Evolutionary conservation across 2,888 invertebrate genomes (phyloP).

Genomic region (Mechanitis messenoides): DNA sequence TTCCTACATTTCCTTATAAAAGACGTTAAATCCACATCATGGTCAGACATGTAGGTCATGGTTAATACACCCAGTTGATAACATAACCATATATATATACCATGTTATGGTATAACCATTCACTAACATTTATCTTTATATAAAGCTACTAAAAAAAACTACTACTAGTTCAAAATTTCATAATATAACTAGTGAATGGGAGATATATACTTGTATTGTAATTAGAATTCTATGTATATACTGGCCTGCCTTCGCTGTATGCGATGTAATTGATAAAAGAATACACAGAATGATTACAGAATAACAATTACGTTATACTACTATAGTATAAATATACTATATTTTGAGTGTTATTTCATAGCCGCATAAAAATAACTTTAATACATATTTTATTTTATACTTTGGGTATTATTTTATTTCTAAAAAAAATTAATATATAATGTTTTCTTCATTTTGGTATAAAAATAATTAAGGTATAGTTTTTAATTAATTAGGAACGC

Average conservation of each 20-base stretch:
- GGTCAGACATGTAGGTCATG: slow-evolving; percentile 27
- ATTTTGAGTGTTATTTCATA: no score
- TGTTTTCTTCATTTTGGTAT: no score
- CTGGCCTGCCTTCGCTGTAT: slow-evolving; percentile 27
- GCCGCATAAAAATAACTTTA: no score
- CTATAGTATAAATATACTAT: no score
- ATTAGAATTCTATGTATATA: slow-evolving; percentile 28
- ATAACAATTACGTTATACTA: background rate
- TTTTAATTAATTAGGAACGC: no score
- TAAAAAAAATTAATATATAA: no score
- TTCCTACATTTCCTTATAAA: no score
- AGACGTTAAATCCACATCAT: slow-evolving; percentile 14
- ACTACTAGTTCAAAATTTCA: background rate
- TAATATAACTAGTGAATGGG: background rate
- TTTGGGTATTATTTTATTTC: no score
- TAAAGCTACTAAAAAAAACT: no score
- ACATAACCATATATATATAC: background rate
- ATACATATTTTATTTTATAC: no score
- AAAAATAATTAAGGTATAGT: no score
- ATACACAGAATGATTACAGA: background rate
- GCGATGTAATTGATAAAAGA: slow-evolving; percentile 11
- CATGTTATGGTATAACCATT: slow-evolving; percentile 5
- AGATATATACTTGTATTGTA: slow-evolving; percentile 6
- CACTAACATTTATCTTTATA: background rate
- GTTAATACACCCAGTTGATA: slow-evolving; percentile 23